Evolutionary conservation across 2,888 invertebrate genomes (phyloP).

Genomic region (Aspidiotus destructor): DNA sequence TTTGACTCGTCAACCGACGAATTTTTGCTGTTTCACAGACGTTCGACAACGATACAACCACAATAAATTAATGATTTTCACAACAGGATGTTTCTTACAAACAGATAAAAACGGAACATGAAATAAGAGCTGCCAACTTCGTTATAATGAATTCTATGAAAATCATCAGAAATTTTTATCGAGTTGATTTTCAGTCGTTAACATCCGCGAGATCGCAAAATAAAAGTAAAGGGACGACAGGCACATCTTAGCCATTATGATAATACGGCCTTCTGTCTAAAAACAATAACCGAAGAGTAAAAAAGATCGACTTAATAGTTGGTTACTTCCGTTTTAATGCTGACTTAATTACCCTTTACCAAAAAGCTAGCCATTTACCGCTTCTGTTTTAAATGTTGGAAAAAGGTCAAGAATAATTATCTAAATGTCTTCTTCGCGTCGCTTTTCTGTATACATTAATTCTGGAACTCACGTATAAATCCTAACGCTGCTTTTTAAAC

Average conservation of each 20-base stretch:
- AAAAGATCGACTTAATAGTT: conserved; percentile 27
- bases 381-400: conserved; percentile 24
- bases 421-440: conserved; percentile 19
- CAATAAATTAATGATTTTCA: no score
- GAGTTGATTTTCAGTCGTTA: neutral
- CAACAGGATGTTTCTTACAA: no score
- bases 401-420: conserved; percentile 28
- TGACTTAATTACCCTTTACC: conserved; percentile 28
- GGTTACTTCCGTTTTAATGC: conserved; percentile 28
- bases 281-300: conserved; percentile 22
- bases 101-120: no score
- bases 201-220: neutral
- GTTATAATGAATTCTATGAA: no score
- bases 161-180: no score
- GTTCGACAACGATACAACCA: no score
- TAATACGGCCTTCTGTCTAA: conserved; percentile 23
- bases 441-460: conserved; percentile 20
- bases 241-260: conserved; percentile 16
- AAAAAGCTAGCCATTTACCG: conserved; percentile 23
- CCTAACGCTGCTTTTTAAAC: conserved; percentile 27
- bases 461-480: conserved; percentile 22
- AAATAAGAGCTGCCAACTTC: no score
- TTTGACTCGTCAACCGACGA: no score
- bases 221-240: neutral
- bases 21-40: no score